Conservation (phyloP, 2,797 vertebrate genomes). For the Centropyge bicolor region DNA sequence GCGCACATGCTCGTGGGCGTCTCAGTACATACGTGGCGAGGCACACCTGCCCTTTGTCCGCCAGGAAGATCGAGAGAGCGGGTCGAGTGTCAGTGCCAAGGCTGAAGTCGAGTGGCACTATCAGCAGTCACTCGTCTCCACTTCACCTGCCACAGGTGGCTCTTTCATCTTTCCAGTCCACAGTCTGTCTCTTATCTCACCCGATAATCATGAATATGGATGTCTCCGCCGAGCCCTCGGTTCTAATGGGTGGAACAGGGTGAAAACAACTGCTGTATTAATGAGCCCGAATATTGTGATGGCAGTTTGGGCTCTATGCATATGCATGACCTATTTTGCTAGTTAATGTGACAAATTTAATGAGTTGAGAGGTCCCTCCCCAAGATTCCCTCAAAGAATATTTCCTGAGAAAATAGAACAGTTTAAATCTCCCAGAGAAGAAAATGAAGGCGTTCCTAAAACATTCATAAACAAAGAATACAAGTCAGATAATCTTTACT, state of each 20-base stretch:
- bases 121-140: slow-evolving; percentile 58
- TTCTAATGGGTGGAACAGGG: slow-evolving; percentile 55
- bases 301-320: slow-evolving; percentile 59
- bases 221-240: slow-evolving; percentile 52
- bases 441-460: slow-evolving; percentile 54
- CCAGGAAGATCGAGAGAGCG: slow-evolving; percentile 40
- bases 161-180: slow-evolving; percentile 78
- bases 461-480: slow-evolving; percentile 63
- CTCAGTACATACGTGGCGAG: slow-evolving; percentile 10
- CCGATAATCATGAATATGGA: slow-evolving; percentile 77
- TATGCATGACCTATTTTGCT: slow-evolving; percentile 69
- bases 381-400: slow-evolving; percentile 42
- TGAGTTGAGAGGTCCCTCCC: slow-evolving; percentile 35
- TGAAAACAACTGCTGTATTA: slow-evolving; percentile 63
- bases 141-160: slow-evolving; percentile 84
- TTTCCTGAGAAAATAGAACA: slow-evolving; percentile 36
- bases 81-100: slow-evolving; percentile 55
- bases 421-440: slow-evolving; percentile 35
- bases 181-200: slow-evolving; percentile 56
- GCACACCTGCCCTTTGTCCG: slow-evolving; percentile 44
- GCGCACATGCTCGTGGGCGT: slow-evolving; percentile 17
- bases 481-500: slow-evolving; percentile 67
- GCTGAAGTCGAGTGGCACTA: slow-evolving; percentile 63
- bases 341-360: slow-evolving; percentile 66
- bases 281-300: slow-evolving; percentile 62